These are phyloP conservation scores for Anaspis maculata DNA, from an alignment of 2,888 invertebrate genomes.

Conservation along the genomic window DNA sequence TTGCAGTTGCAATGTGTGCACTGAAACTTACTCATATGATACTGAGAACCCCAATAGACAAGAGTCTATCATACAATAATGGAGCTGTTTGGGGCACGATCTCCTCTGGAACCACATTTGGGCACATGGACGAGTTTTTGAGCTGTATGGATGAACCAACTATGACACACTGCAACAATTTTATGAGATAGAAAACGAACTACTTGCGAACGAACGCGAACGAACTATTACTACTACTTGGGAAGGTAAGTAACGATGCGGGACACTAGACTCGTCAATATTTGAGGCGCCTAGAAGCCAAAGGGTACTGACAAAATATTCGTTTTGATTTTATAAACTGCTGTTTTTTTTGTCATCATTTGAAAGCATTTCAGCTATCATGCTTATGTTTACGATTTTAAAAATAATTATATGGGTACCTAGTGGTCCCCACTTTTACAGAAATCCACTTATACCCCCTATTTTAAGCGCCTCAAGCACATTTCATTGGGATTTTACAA, in stretches of 20 bases:
- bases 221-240: too few relatives aligned
- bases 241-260: conserved; percentile 2
- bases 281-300: too few relatives aligned
- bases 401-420: too few relatives aligned
- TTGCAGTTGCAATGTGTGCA: background rate
- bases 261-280: background rate
- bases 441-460: too few relatives aligned
- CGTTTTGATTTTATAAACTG: too few relatives aligned
- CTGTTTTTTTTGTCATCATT: too few relatives aligned
- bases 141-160: conserved; percentile 5
- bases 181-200: conserved; percentile 2
- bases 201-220: too few relatives aligned
- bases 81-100: conserved; percentile 8
- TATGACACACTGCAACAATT: conserved; percentile 4
- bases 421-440: too few relatives aligned
- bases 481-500: background rate
- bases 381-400: too few relatives aligned
- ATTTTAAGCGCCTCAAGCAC: too few relatives aligned
- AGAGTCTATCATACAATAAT: conserved; percentile 4
- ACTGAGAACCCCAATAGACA: conserved; percentile 6
- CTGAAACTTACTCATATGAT: background rate
- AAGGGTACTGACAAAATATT: too few relatives aligned
- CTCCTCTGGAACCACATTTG: conserved; percentile 4
- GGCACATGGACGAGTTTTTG: conserved; percentile 3
- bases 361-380: too few relatives aligned